A percentile compares a stretch with the other conserved stretches of the same genome.
These are phyloP conservation scores for Gasterosteus aculeatus DNA, from an alignment of 2,113 vertebrate genomes.

Conservation along the genomic window DNA sequence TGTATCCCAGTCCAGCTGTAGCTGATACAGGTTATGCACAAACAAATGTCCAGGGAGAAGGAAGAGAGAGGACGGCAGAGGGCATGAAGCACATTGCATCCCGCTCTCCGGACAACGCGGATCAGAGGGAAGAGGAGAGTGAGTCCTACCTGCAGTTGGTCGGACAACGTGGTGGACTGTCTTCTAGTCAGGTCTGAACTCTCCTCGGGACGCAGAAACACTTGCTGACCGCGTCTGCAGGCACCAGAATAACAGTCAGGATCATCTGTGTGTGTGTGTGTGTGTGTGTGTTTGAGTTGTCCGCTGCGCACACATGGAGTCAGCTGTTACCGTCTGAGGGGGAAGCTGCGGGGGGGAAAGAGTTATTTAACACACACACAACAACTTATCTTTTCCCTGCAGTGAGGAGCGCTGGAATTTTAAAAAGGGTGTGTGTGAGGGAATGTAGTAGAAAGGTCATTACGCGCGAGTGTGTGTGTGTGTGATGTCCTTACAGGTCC, in stretches of 20 bases:
- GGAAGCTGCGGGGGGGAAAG: slow-evolving; percentile 41
- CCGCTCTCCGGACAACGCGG: slow-evolving; percentile 30
- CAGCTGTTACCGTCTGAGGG: slow-evolving; percentile 41
- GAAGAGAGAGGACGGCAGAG: slow-evolving; percentile 28
- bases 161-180: slow-evolving; percentile 66
- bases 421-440: slow-evolving; percentile 58
- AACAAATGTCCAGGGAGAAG: not conserved
- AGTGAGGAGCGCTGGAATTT: slow-evolving; percentile 56
- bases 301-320: slow-evolving; percentile 31
- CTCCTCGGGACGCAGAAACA: slow-evolving; percentile 78
- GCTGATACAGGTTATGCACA: not conserved
- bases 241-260: slow-evolving; percentile 54
- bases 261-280: slow-evolving; percentile 13
- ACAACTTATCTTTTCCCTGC: slow-evolving; percentile 44
- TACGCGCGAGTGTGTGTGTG: slow-evolving; percentile 51
- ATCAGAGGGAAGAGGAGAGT: not conserved
- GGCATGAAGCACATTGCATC: slow-evolving; percentile 26
- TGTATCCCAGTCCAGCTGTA: not conserved
- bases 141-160: slow-evolving; percentile 74
- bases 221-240: slow-evolving; percentile 79
- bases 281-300: slow-evolving; percentile 23
- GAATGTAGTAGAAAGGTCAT: slow-evolving; percentile 51
- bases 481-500: slow-evolving; percentile 75
- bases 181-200: slow-evolving; percentile 65
- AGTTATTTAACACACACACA: slow-evolving; percentile 17